Conservation (phyloP, 2,888 invertebrate species). For the Alloplasta piceator region DNA sequence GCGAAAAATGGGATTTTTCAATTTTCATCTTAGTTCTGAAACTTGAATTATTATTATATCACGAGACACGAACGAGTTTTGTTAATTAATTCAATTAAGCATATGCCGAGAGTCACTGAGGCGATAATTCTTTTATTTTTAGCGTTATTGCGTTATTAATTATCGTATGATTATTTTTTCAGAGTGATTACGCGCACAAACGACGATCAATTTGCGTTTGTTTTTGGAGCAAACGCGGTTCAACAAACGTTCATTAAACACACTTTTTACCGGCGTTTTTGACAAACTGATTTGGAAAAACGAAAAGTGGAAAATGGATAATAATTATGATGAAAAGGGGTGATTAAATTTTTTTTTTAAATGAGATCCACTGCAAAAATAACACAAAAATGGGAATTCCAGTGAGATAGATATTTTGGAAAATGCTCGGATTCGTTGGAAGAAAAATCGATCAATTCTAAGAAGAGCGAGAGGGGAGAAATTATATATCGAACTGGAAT, state of each 20-base stretch:
- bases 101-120: background rate
- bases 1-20: too few relatives aligned
- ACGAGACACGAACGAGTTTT: background rate
- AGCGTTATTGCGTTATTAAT: constrained; percentile 30
- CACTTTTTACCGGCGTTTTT: background rate
- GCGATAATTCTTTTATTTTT: background rate
- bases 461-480: background rate
- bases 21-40: background rate
- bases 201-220: constrained; percentile 6
- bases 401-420: background rate
- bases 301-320: too few relatives aligned
- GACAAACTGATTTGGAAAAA: too few relatives aligned
- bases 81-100: background rate
- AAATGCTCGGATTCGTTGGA: background rate
- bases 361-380: too few relatives aligned
- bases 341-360: too few relatives aligned
- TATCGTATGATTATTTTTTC: constrained; percentile 7
- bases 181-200: background rate
- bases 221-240: constrained; percentile 2
- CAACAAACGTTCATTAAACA: background rate
- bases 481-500: constrained; percentile 55
- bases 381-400: background rate
- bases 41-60: background rate
- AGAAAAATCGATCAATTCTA: background rate
- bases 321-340: too few relatives aligned